Conservation (phyloP, 2,113 vertebrate species). For the Lepus timidus region DNA sequence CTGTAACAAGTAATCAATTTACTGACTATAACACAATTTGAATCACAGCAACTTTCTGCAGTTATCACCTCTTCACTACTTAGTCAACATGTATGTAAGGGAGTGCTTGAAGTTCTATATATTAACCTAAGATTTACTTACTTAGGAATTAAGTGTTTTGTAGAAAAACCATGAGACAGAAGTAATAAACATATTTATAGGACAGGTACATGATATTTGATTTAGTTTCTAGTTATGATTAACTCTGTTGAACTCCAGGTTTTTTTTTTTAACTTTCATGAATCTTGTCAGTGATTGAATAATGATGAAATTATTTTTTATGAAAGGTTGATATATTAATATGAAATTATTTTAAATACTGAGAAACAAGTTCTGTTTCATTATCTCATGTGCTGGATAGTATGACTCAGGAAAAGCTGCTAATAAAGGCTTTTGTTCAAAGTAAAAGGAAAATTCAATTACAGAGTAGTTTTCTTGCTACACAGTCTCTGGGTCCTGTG, state of each 20-base stretch:
- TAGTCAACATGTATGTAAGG: background rate
- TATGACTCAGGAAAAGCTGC: conserved; percentile 27
- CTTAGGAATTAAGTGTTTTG: conserved; percentile 39
- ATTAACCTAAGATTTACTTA: conserved; percentile 42
- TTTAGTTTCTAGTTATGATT: conserved; percentile 33
- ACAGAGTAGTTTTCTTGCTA: conserved; percentile 13
- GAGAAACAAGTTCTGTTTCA: conserved; percentile 38
- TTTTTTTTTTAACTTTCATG: conserved; percentile 32
- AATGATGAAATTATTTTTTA: conserved; percentile 11
- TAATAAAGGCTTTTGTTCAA: conserved; percentile 22
- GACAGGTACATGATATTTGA: background rate
- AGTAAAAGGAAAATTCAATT: conserved; percentile 47
- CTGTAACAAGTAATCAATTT: background rate
- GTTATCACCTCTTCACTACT: background rate
- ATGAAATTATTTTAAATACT: conserved; percentile 44
- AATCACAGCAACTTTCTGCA: conserved; percentile 30
- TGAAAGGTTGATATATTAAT: conserved; percentile 8
- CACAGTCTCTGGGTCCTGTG: background rate
- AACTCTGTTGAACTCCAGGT: conserved; percentile 14
- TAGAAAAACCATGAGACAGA: conserved; percentile 15
- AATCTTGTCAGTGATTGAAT: conserved; percentile 21
- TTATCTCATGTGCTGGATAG: background rate
- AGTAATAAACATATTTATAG: background rate
- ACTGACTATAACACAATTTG: background rate
- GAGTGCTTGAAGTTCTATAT: conserved; percentile 29